Evolutionary conservation across 2,888 invertebrate genomes (phyloP).

Genomic region (Hydraecia micacea): DNA sequence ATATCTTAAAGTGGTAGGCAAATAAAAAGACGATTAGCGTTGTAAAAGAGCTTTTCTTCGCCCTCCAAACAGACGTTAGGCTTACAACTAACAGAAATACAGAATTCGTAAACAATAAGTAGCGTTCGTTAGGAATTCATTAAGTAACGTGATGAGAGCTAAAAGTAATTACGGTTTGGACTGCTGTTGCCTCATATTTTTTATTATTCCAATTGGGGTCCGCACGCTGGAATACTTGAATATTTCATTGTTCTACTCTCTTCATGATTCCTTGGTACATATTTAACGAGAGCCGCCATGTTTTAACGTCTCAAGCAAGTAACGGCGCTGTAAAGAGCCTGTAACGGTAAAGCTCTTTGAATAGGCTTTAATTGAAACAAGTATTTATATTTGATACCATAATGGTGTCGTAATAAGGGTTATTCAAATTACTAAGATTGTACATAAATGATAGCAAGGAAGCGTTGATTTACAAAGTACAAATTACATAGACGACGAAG

Average conservation of each 20-base stretch:
- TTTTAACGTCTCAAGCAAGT: slow-evolving; percentile 59
- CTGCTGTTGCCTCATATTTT: slow-evolving; percentile 55
- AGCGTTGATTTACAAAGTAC: slow-evolving; percentile 7
- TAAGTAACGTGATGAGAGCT: slow-evolving; percentile 58
- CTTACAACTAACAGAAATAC: slow-evolving; percentile 36
- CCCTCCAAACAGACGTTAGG: slow-evolving; percentile 19
- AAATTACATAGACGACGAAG: slow-evolving; percentile 3
- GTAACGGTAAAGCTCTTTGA: slow-evolving; percentile 29
- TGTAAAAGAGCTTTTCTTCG: slow-evolving; percentile 21
- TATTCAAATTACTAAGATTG: slow-evolving; percentile 13
- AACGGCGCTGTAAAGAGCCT: slow-evolving; percentile 41
- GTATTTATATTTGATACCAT: slow-evolving; percentile 40
- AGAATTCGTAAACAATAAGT: slow-evolving; percentile 51
- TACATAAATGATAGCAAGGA: slow-evolving; percentile 1
- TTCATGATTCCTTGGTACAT: slow-evolving; percentile 77
- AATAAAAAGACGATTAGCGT: slow-evolving; percentile 45
- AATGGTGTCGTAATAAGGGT: slow-evolving; percentile 19
- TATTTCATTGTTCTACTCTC: slow-evolving; percentile 74
- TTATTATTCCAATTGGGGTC: slow-evolving; percentile 55
- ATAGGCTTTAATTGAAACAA: slow-evolving; percentile 44
- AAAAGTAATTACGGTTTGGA: slow-evolving; percentile 61
- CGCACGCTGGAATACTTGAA: slow-evolving; percentile 65
- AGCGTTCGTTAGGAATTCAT: slow-evolving; percentile 60
- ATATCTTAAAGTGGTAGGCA: neutral
- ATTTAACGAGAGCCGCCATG: slow-evolving; percentile 72